Percentiles rank a stretch among this genome's conserved stretches.
Evolutionary conservation across 2,888 invertebrate genomes (phyloP).

Genomic region (Ichneumoninae sp.): DNA sequence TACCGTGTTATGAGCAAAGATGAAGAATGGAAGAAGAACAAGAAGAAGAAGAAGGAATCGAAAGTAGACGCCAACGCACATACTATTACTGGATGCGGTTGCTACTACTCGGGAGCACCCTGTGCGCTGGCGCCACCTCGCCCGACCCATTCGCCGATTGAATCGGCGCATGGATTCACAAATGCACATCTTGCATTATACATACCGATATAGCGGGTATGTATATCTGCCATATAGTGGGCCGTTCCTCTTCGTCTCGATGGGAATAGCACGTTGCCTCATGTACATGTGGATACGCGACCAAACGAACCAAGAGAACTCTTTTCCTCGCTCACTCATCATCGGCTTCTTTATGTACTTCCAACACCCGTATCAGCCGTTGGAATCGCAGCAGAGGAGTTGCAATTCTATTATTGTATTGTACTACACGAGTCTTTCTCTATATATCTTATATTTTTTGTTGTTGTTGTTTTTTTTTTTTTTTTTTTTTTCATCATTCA

Average conservation of each 20-base stretch:
- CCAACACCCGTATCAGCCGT: constrained; percentile 19
- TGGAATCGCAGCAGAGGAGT: constrained; percentile 44
- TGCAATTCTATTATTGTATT: constrained; percentile 55
- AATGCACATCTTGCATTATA: constrained; percentile 47
- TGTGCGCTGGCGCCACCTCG: constrained; percentile 78
- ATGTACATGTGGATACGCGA: constrained; percentile 19
- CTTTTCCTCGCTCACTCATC: constrained; percentile 33
- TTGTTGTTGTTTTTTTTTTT: not conserved
- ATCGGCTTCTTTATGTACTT: constrained; percentile 41
- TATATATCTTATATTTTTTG: constrained; percentile 1
- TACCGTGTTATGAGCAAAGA: constrained; percentile 29
- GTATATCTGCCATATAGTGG: constrained; percentile 19
- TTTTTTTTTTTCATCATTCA: constrained; percentile 9
- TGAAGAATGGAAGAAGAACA: constrained; percentile 65
- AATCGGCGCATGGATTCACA: constrained; percentile 70
- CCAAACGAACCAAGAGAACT: constrained; percentile 4
- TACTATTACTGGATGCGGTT: constrained; percentile 64
- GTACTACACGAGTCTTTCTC: constrained; percentile 39
- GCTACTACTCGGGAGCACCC: constrained; percentile 61
- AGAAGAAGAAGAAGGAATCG: constrained; percentile 64
- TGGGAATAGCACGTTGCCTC: constrained; percentile 35
- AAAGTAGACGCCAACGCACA: constrained; percentile 71
- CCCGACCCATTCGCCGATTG: constrained; percentile 73
- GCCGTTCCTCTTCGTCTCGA: constrained; percentile 18
- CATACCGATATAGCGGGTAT: constrained; percentile 16